A percentile compares a stretch with the other conserved stretches of the same genome.
Evolutionary conservation across 2,888 invertebrate species (phyloP).

Genomic region (Scaeva pyrastri): DNA sequence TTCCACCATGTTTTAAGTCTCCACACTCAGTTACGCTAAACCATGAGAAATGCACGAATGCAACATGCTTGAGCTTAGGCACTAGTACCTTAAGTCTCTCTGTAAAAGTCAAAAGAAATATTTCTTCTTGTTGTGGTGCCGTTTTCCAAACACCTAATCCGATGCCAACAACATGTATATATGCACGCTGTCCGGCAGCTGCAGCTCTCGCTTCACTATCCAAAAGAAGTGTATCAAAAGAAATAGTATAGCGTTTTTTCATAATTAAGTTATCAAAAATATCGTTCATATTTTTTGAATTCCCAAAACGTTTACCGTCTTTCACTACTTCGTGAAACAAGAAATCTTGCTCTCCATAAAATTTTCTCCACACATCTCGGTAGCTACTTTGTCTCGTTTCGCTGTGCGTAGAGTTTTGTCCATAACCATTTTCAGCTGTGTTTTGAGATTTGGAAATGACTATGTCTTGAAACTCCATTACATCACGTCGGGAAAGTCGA

Average conservation of each 20-base stretch:
- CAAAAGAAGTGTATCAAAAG: slow-evolving; percentile 87
- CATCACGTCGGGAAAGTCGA: slow-evolving; percentile 83
- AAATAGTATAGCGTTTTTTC: slow-evolving; percentile 84
- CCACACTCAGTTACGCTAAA: slow-evolving; percentile 85
- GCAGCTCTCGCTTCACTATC: slow-evolving; percentile 87
- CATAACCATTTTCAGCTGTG: slow-evolving; percentile 84
- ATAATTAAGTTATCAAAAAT: slow-evolving; percentile 82
- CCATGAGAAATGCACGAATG: slow-evolving; percentile 88
- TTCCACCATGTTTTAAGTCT: slow-evolving; percentile 84
- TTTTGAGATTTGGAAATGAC: slow-evolving; percentile 85
- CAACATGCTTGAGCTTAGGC: slow-evolving; percentile 85
- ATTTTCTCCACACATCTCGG: slow-evolving; percentile 78
- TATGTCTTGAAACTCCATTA: slow-evolving; percentile 86
- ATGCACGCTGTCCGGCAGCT: slow-evolving; percentile 85
- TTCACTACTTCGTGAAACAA: slow-evolving; percentile 77
- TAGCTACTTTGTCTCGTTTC: slow-evolving; percentile 64
- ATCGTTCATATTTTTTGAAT: slow-evolving; percentile 79
- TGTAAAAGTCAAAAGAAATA: slow-evolving; percentile 87
- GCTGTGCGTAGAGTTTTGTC: slow-evolving; percentile 54
- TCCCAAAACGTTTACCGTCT: slow-evolving; percentile 79
- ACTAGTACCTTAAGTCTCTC: slow-evolving; percentile 85
- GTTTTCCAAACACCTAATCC: slow-evolving; percentile 88
- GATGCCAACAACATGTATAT: slow-evolving; percentile 88
- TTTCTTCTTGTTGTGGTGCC: slow-evolving; percentile 86
- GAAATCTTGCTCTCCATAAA: slow-evolving; percentile 79